Evolutionary conservation across 2,888 invertebrate species (phyloP).

Genomic region (Clanis bilineata): DNA sequence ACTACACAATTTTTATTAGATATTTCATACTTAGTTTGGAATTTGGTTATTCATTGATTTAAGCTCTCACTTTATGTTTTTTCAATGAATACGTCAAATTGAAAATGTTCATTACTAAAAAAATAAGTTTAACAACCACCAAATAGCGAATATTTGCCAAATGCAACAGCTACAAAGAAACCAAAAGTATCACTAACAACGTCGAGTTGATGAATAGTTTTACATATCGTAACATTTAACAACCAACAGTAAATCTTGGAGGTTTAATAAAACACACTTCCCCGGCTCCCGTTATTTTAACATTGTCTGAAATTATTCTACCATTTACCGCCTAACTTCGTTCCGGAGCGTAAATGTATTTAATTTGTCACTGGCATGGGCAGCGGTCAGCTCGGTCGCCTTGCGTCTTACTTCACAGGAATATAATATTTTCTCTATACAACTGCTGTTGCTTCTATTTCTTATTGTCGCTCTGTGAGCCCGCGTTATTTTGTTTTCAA

Average conservation of each 20-base stretch:
- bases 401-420: constrained; percentile 43
- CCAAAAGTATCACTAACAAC: neutral
- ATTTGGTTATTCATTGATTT: no score
- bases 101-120: no score
- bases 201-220: neutral
- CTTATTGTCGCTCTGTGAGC: constrained; percentile 24
- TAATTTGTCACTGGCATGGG: constrained; percentile 58
- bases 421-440: constrained; percentile 35
- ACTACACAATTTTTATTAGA: no score
- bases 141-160: neutral
- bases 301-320: constrained; percentile 8
- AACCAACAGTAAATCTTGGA: neutral
- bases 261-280: constrained; percentile 7
- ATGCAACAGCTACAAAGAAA: neutral
- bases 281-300: constrained; percentile 3
- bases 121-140: no score
- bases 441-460: constrained; percentile 29
- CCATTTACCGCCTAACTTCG: constrained; percentile 30
- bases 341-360: constrained; percentile 56
- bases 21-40: no score
- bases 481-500: constrained; percentile 37
- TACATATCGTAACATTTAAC: neutral
- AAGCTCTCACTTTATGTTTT: no score
- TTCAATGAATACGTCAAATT: no score
- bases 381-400: constrained; percentile 46